Evolutionary conservation across 1,140 invertebrate genomes (phyloP), one percentile per base, ranked within the genome.

Genomic region (Lutraria rhynchaena): DNA sequence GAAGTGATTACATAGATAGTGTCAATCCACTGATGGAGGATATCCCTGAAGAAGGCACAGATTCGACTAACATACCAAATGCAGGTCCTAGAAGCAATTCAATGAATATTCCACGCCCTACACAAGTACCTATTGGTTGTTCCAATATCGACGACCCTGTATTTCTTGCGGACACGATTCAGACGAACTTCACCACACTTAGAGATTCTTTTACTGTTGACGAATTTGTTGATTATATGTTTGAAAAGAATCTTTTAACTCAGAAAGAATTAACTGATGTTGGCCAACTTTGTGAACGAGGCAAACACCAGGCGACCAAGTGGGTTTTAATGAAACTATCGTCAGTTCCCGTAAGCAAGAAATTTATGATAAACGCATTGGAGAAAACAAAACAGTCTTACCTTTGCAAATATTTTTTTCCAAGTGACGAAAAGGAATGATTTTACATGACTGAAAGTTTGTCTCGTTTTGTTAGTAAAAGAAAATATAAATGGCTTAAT

Each of bases 201-300:
- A 57, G 53, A 46, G 55, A 58, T 22, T 22, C 53, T 7, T 73
- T 73, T 57, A 46, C 35, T 17, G 70, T 58, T 11, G n/a, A 57
- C 19, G 53, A 57, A 29, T 73, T 73, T 58, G 46, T 73, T 24
- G 70, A 73, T 35, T 22, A 73, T 24, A 58, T 73, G 51, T 73
- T 41, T 73, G 70, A 73, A 46, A 37, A 27, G 1, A 29, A 73
- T 27, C 31, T 73, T 22, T 17, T 73, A 13, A 73, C 70, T 4
- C 4, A 22, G 15, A 5, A 37, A 41, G 70, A 73, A 41, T 37
- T 73, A n/a, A 19, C 37, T 19, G 22, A 37, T 2, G 31, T 73
- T 29, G 41, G 35, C 19, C 1, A 15, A 29, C 24, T 49, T 4
- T 51, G 41, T 41, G 27, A 73, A 1, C 19, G 41, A 73, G 22